phyloP scores from a whole-genome alignment of 2,888 invertebrate genomes.

The Amiota mariae region DNA sequence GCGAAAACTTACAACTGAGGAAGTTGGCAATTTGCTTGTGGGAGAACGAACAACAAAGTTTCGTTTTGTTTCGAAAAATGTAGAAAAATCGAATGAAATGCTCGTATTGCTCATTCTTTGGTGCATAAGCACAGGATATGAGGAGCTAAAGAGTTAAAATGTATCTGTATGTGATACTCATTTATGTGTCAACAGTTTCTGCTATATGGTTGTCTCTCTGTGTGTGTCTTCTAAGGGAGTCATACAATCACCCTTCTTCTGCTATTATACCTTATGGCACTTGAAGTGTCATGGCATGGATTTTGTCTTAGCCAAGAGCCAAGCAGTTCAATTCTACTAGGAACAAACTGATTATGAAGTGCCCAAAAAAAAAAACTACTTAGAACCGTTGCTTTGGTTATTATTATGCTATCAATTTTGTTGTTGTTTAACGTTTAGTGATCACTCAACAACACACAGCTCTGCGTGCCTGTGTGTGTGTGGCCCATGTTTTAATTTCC shows the following conservation, averaged over 20 bases:
- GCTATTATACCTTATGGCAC: not conserved
- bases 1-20: conserved; percentile 70
- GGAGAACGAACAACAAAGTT: conserved; percentile 36
- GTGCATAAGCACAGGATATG: conserved; percentile 19
- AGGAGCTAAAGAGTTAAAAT: not conserved
- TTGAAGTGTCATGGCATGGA: conserved; percentile 4
- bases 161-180: not conserved
- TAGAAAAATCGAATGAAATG: not conserved
- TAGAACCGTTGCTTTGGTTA: conserved; percentile 45
- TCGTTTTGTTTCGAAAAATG: conserved; percentile 10
- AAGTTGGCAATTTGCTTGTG: conserved; percentile 55
- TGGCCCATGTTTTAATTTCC: conserved; percentile 4
- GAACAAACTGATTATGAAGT: not conserved
- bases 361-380: conserved; percentile 41
- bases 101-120: not conserved
- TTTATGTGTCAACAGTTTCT: conserved; percentile 57
- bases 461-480: conserved; percentile 3
- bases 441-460: conserved; percentile 27
- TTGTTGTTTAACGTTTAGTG: conserved; percentile 25
- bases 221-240: too few relatives aligned
- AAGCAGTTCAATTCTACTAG: not conserved
- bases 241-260: not conserved
- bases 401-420: conserved; percentile 46
- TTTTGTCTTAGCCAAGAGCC: conserved; percentile 14
- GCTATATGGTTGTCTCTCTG: not conserved